Base-by-base conservation (phyloP, 2,888 invertebrate genomes). In the Epinotia brunnichana region DNA sequence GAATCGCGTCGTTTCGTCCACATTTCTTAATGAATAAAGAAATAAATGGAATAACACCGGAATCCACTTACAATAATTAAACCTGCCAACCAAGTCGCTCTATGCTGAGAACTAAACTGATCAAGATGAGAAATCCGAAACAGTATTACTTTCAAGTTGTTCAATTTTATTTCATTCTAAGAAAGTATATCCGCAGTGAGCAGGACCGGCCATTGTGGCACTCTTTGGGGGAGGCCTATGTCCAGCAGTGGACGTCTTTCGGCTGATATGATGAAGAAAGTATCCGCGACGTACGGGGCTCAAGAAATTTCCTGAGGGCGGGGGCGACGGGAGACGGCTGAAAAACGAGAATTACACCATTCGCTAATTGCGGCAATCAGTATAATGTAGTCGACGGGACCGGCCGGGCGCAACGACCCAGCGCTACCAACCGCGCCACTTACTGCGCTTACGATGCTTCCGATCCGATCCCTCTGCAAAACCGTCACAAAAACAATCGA, bases 321-420 rank as follows among this genome's bases (percentile, higher is more conserved):
- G 77, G 81, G 79, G 77, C 76, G 79, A 77, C 78, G 80, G 80
- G 84, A 79, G 86, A 82, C 78, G 86, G 85, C 86, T 90, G 90
- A 91, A 90, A 90, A 91, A 91, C 90, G 91, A 89, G 90, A 90
- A 91, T 90, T 90, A 90, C 91, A 90, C 90, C 91, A 91, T 90
- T 89, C 91, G 85, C 91, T 92, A 92, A 92, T 92, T 92, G 90
- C 90, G 86, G 91, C 91, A 92, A 92, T 92, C 91, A 91, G 88
- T 91, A 89, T 91, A 91, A 92, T 92, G 92, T 92, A 91, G 90
- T 91, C 90, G 89, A 86, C 90, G 86, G 87, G 87, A 86, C 88
- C 84, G 82, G 86, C 87, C 86, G 66, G 66, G 67, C 67, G 67
- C 86, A 86, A 85, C 85, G 81, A 64, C 54, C 64, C 64, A 35